A percentile compares a stretch with the other conserved stretches of the same genome.
phyloP scores from a whole-genome alignment of 2,888 invertebrate species.

The Temnothorax unifasciatus region DNA sequence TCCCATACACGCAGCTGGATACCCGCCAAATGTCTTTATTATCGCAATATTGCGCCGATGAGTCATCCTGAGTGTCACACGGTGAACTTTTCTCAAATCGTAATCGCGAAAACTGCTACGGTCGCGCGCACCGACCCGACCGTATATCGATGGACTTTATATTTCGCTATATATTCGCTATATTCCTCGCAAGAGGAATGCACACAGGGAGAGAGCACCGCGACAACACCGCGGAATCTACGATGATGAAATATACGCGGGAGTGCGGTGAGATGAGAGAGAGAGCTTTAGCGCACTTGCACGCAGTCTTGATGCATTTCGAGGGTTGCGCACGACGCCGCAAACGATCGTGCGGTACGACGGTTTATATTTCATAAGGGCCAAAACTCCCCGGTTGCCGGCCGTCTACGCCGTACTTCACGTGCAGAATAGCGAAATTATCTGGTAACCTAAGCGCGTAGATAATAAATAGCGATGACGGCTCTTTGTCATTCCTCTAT shows the following conservation, averaged over 20 bases:
- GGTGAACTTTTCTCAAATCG: conserved; percentile 28
- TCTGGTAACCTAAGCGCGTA: conserved; percentile 43
- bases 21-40: conserved; percentile 67
- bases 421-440: conserved; percentile 49
- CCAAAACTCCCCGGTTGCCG: neutral
- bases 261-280: neutral
- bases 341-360: conserved; percentile 52
- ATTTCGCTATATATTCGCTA: neutral
- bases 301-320: conserved; percentile 46
- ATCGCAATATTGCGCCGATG: conserved; percentile 42
- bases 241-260: conserved; percentile 46
- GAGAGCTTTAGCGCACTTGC: conserved; percentile 6
- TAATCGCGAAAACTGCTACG: conserved; percentile 21
- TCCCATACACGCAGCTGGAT: conserved; percentile 53
- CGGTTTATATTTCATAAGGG: conserved; percentile 50
- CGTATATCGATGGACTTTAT: conserved; percentile 17
- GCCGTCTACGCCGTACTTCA: conserved; percentile 43
- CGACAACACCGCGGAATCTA: conserved; percentile 4
- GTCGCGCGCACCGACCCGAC: neutral
- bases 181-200: neutral
- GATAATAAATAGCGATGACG: conserved; percentile 41
- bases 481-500: neutral
- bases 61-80: conserved; percentile 9
- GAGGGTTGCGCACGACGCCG: conserved; percentile 47
- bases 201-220: neutral